phyloP scores from a whole-genome alignment of 2,888 invertebrate genomes.

The Thelaira solivaga region DNA sequence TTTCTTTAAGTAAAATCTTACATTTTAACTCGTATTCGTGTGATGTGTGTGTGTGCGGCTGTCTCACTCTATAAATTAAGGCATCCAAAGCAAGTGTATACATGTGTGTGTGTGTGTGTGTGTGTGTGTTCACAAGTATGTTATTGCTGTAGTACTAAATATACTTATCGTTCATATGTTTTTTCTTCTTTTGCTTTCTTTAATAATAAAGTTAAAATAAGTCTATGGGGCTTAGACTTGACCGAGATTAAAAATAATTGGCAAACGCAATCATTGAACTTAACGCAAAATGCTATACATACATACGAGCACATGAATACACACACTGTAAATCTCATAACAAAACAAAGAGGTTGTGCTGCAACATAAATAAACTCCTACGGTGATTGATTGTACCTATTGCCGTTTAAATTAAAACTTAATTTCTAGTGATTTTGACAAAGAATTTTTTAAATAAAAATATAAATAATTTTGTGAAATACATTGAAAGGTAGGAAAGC shows the following conservation, averaged over 20 bases:
- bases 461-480: no score
- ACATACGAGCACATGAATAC: background rate
- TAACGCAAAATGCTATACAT: background rate
- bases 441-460: no score
- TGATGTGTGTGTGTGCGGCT: no score
- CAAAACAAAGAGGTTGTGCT: background rate
- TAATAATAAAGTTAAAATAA: constrained; percentile 49
- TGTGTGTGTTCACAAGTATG: background rate
- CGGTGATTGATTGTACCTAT: no score
- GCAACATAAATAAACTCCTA: background rate
- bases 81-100: background rate
- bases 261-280: constrained; percentile 43
- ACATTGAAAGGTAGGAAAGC: no score
- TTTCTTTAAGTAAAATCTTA: constrained; percentile 43
- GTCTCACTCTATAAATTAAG: constrained; percentile 33
- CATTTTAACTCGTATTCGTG: constrained; percentile 38
- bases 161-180: background rate
- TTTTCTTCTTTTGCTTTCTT: no score
- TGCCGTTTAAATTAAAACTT: no score
- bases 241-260: constrained; percentile 58
- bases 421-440: no score
- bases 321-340: background rate
- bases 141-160: background rate
- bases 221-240: constrained; percentile 56
- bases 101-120: background rate